Conservation (phyloP, 2,797 vertebrate genomes). For the Ceryle rudis region DNA sequence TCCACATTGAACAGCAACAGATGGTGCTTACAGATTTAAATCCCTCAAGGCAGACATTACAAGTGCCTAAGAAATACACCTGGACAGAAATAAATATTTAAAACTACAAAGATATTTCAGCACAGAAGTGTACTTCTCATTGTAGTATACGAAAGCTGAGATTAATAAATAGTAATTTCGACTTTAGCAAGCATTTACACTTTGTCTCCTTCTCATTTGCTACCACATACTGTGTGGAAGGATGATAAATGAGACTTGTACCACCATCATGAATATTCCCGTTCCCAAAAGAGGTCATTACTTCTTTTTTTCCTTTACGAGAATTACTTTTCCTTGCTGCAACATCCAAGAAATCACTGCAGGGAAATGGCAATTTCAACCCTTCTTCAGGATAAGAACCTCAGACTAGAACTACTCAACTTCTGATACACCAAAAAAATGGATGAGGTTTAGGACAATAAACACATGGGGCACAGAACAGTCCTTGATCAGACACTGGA, state of each 20-base stretch:
- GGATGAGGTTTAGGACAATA: not conserved
- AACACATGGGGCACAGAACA: not conserved
- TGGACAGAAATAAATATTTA: conserved; percentile 52
- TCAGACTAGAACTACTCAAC: not conserved
- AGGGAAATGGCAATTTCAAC: not conserved
- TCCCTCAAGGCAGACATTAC: conserved; percentile 15
- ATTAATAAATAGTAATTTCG: conserved; percentile 59
- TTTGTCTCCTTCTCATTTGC: conserved; percentile 18
- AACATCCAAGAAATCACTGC: not conserved
- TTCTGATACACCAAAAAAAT: not conserved
- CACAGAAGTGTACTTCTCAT: not conserved
- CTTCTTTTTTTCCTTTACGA: not conserved
- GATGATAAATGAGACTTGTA: conserved; percentile 37
- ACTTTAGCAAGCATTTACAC: conserved; percentile 15
- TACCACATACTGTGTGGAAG: not conserved
- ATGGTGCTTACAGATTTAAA: conserved; percentile 34
- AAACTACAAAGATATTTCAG: conserved; percentile 6
- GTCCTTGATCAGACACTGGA: not conserved
- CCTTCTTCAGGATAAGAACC: not conserved
- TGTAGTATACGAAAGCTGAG: not conserved
- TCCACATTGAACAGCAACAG: conserved; percentile 15
- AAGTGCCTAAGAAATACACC: conserved; percentile 51
- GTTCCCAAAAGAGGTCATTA: not conserved
- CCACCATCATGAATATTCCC: conserved; percentile 33
- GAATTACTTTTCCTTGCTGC: conserved; percentile 1